Evolutionary conservation across 2,888 invertebrate genomes (phyloP).

Genomic region (Drosophila anomalata): DNA sequence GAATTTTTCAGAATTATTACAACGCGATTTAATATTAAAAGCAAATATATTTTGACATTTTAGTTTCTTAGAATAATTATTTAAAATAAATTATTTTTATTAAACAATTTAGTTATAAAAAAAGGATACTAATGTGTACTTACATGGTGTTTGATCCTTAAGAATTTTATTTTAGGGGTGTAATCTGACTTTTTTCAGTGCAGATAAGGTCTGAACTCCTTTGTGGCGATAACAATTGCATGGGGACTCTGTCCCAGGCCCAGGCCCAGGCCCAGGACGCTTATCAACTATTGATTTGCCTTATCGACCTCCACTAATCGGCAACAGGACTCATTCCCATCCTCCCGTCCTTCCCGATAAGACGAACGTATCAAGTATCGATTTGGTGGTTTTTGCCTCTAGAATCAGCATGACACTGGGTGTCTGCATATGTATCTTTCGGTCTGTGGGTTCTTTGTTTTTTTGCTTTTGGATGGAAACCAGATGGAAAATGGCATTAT

Average conservation of each 20-base stretch:
- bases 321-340: conserved; percentile 57
- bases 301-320: conserved; percentile 53
- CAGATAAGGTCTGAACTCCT: conserved; percentile 20
- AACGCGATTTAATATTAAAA: too few relatives aligned
- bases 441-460: background rate
- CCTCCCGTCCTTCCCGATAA: conserved; percentile 40
- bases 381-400: conserved; percentile 7
- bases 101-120: too few relatives aligned
- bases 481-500: background rate
- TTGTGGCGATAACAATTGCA: conserved; percentile 14
- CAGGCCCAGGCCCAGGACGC: conserved; percentile 66
- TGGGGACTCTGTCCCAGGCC: conserved; percentile 2
- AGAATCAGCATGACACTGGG: conserved; percentile 10
- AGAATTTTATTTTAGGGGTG: background rate
- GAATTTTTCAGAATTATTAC: too few relatives aligned
- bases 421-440: background rate
- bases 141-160: background rate
- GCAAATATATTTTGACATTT: too few relatives aligned
- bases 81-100: too few relatives aligned
- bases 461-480: conserved; percentile 8
- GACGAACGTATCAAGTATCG: conserved; percentile 38
- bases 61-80: too few relatives aligned
- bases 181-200: conserved; percentile 4
- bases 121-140: background rate
- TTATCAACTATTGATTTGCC: conserved; percentile 49